Evolutionary conservation across 2,113 vertebrate genomes (phyloP).

Genomic region (Gobio gobio): DNA sequence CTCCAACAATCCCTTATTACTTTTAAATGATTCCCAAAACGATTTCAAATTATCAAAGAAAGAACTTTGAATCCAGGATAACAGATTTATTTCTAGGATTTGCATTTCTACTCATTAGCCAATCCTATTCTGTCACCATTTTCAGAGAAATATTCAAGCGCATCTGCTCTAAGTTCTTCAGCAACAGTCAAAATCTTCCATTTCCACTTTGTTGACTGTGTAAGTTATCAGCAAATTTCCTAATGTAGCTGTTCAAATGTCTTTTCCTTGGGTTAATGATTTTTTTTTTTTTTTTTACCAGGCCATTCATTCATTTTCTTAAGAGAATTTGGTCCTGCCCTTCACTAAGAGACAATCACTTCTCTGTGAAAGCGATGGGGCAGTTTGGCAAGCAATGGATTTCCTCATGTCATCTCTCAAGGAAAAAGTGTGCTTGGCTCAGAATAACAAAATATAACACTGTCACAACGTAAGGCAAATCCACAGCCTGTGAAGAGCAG

Average conservation of each 20-base stretch:
- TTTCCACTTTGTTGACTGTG: conserved; percentile 37
- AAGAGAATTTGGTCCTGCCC: conserved; percentile 46
- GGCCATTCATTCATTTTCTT: conserved; percentile 52
- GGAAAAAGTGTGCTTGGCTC: conserved; percentile 54
- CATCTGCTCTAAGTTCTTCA: conserved; percentile 45
- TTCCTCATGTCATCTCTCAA: conserved; percentile 59
- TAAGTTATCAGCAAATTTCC: conserved; percentile 40
- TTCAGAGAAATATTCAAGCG: conserved; percentile 28
- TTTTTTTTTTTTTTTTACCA: conserved; percentile 38
- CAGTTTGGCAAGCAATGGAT: conserved; percentile 51
- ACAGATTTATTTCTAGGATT: conserved; percentile 19
- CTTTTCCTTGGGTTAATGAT: conserved; percentile 32
- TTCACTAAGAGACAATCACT: conserved; percentile 55
- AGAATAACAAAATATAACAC: conserved; percentile 49
- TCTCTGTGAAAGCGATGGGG: conserved; percentile 52
- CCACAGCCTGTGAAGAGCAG: conserved; percentile 52
- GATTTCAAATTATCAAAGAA: background rate
- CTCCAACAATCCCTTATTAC: background rate
- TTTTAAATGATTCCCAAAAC: conserved; percentile 1
- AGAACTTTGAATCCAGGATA: background rate
- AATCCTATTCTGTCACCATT: background rate
- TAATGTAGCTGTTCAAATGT: conserved; percentile 34
- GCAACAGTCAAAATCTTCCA: conserved; percentile 34
- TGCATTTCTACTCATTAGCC: conserved; percentile 26
- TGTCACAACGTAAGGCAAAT: conserved; percentile 48